phyloP scores from a whole-genome alignment of 2,888 invertebrate species.

The Agonopterix alstromeriana region DNA sequence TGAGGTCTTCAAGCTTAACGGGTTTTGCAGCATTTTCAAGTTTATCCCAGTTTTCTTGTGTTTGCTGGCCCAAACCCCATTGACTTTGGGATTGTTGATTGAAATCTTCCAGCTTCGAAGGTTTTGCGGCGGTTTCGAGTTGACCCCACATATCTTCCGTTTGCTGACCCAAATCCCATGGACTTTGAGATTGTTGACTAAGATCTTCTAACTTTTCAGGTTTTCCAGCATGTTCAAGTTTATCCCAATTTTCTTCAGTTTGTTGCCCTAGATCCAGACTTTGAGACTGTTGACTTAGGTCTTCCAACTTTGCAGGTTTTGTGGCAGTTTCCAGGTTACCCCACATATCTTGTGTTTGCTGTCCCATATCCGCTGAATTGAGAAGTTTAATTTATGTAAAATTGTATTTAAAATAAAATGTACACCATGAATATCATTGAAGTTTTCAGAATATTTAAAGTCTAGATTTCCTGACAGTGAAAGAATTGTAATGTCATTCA shows the following conservation, averaged over 20 bases:
- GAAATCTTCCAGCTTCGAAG: slow-evolving; percentile 10
- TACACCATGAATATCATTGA: neutral
- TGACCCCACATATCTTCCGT: slow-evolving; percentile 12
- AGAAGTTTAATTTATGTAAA: slow-evolving; percentile 13
- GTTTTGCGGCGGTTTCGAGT: slow-evolving; percentile 9
- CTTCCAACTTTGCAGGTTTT: slow-evolving; percentile 11
- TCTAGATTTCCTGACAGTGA: too few species aligned
- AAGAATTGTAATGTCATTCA: too few species aligned
- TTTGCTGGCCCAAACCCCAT: slow-evolving; percentile 12
- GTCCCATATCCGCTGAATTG: slow-evolving; percentile 23
- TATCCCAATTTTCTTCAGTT: slow-evolving; percentile 8
- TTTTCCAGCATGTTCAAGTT: slow-evolving; percentile 9
- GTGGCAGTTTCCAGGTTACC: slow-evolving; percentile 6
- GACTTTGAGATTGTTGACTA: slow-evolving; percentile 5
- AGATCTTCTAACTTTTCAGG: slow-evolving; percentile 10
- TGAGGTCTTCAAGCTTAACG: slow-evolving; percentile 11
- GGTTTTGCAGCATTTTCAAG: slow-evolving; percentile 9
- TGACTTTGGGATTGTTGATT: slow-evolving; percentile 1
- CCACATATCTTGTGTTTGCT: slow-evolving; percentile 12
- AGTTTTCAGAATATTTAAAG: too few species aligned
- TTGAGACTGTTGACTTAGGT: slow-evolving; percentile 13
- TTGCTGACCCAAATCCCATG: slow-evolving; percentile 11
- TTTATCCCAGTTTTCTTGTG: slow-evolving; percentile 11
- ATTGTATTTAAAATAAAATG: slow-evolving; percentile 6
- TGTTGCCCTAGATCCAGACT: slow-evolving; percentile 10